These are phyloP conservation scores for Xanthia togata DNA, from an alignment of 2,888 invertebrate genomes.

Conservation along the genomic window DNA sequence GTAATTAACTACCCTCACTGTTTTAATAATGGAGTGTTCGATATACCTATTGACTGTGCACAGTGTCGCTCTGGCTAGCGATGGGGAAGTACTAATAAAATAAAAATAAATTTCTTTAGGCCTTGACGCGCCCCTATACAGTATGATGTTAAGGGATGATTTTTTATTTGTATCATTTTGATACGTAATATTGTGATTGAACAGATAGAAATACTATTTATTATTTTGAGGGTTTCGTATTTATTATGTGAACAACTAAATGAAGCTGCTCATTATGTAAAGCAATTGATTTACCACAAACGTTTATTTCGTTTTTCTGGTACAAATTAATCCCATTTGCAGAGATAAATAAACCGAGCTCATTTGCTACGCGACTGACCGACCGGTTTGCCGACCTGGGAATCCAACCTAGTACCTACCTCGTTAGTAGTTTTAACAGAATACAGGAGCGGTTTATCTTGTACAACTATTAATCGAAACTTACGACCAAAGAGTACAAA, in stretches of 20 bases:
- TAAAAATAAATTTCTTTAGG: constrained; percentile 62
- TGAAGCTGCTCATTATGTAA: constrained; percentile 1
- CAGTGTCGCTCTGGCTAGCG: constrained; percentile 68
- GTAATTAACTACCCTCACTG: constrained; percentile 9
- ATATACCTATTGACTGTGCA: constrained; percentile 32
- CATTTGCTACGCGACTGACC: constrained; percentile 51
- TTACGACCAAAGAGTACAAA: constrained; percentile 5
- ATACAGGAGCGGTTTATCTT: constrained; percentile 24
- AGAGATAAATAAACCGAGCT: constrained; percentile 53
- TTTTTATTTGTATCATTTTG: constrained; percentile 1
- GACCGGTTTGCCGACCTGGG: constrained; percentile 44
- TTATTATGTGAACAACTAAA: neutral
- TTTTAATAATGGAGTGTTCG: constrained; percentile 7
- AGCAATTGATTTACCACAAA: constrained; percentile 28
- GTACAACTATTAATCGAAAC: constrained; percentile 36
- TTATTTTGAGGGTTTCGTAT: too few species aligned
- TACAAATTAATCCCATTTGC: constrained; percentile 43
- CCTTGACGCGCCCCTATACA: constrained; percentile 69
- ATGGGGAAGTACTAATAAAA: constrained; percentile 72
- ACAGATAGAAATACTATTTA: neutral
- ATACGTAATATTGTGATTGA: neutral
- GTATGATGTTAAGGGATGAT: constrained; percentile 62
- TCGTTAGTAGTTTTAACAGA: constrained; percentile 55
- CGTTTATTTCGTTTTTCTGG: constrained; percentile 40
- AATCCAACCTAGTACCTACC: constrained; percentile 39